Conservation (phyloP, 1,140 invertebrate species). For the Theocolax elegans region DNA sequence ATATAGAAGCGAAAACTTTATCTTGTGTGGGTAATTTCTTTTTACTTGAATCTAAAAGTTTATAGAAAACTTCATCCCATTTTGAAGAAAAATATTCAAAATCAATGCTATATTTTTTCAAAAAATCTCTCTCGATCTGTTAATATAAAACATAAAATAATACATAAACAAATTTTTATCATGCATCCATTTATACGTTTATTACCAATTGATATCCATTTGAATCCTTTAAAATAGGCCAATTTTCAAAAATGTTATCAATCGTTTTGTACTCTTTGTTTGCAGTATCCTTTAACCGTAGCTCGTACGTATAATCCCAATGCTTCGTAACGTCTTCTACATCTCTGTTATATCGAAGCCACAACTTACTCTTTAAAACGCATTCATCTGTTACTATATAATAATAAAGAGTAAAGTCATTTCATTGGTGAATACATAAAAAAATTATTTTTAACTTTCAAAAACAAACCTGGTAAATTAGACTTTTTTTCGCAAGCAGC, state of each 20-base stretch:
- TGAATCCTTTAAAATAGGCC: not conserved
- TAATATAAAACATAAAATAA: too few relatives aligned
- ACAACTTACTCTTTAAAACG: not conserved
- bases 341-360: not conserved
- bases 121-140: constrained; percentile 4
- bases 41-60: too few relatives aligned
- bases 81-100: too few relatives aligned
- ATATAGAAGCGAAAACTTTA: too few relatives aligned
- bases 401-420: too few relatives aligned
- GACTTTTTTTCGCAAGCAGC: too few relatives aligned
- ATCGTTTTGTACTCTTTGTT: not conserved
- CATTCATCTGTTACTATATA: not conserved
- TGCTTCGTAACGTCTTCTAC: not conserved
- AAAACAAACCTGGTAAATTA: too few relatives aligned
- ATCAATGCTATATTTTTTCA: not conserved
- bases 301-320: not conserved
- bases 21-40: too few relatives aligned
- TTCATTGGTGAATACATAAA: too few relatives aligned
- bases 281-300: not conserved
- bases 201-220: not conserved
- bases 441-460: too few relatives aligned
- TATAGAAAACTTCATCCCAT: too few relatives aligned
- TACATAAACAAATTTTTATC: not conserved
- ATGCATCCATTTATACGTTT: not conserved
- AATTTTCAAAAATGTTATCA: not conserved